A percentile compares a stretch with the other conserved stretches of the same genome.
phyloP scores from a whole-genome alignment of 2,888 invertebrate genomes.

The Ophioninae sp. region DNA sequence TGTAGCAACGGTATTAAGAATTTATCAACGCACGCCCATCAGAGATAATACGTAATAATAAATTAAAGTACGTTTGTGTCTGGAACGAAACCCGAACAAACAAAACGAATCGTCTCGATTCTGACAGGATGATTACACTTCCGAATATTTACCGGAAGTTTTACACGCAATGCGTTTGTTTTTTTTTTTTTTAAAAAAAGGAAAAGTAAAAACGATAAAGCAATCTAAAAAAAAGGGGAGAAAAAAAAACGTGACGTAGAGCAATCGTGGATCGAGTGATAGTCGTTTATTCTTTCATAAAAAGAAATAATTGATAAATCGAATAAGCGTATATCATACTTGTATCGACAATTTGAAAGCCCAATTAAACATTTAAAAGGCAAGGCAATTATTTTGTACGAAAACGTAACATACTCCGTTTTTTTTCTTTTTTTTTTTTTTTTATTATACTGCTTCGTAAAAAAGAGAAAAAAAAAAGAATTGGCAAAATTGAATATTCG shows the following conservation, averaged over 20 bases:
- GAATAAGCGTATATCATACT: slow-evolving; percentile 49
- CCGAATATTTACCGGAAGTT: too few relatives aligned
- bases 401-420: slow-evolving; percentile 48
- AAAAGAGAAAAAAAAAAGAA: slow-evolving; percentile 42
- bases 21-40: slow-evolving; percentile 21
- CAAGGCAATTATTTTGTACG: slow-evolving; percentile 55
- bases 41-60: slow-evolving; percentile 35
- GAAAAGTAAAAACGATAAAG: slow-evolving; percentile 1
- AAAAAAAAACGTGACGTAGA: slow-evolving; percentile 16
- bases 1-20: neutral
- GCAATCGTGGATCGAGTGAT: slow-evolving; percentile 50
- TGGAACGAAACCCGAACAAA: slow-evolving; percentile 53
- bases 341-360: slow-evolving; percentile 29
- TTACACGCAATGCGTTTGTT: slow-evolving; percentile 23
- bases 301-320: slow-evolving; percentile 44
- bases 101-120: slow-evolving; percentile 50
- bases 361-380: slow-evolving; percentile 23
- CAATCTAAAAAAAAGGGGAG: slow-evolving; percentile 4
- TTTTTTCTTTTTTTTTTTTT: slow-evolving; percentile 41
- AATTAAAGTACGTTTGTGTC: slow-evolving; percentile 47
- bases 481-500: slow-evolving; percentile 48
- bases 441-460: slow-evolving; percentile 29
- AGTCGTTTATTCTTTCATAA: slow-evolving; percentile 63
- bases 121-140: slow-evolving; percentile 34
- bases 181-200: slow-evolving; percentile 22